Evolutionary conservation across 2,888 invertebrate species (phyloP).

Genomic region (Cheilosia soror): DNA sequence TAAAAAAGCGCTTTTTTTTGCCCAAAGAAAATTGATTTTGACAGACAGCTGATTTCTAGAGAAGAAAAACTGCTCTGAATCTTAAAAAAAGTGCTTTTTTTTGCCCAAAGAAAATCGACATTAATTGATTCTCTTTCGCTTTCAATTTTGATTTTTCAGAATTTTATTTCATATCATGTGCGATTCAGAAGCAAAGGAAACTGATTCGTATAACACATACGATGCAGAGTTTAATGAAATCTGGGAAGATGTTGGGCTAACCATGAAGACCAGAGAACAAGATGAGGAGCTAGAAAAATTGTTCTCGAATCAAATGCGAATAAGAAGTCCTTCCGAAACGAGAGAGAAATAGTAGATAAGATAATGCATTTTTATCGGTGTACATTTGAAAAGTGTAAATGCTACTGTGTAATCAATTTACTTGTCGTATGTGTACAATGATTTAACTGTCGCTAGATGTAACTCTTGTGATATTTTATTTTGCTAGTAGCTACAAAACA

Average conservation of each 20-base stretch:
- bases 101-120: too few relatives aligned
- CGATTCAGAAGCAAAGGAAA: slow-evolving; percentile 44
- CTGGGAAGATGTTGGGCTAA: slow-evolving; percentile 57
- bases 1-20: too few relatives aligned
- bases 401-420: background rate
- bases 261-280: slow-evolving; percentile 29
- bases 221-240: slow-evolving; percentile 67
- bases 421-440: too few relatives aligned
- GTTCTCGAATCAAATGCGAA: slow-evolving; percentile 46
- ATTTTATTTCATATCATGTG: slow-evolving; percentile 59
- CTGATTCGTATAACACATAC: slow-evolving; percentile 36
- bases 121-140: slow-evolving; percentile 26
- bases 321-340: slow-evolving; percentile 15
- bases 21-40: too few relatives aligned
- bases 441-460: too few relatives aligned
- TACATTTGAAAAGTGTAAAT: background rate
- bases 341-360: slow-evolving; percentile 17
- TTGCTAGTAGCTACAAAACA: too few relatives aligned
- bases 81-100: too few relatives aligned
- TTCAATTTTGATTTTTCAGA: slow-evolving; percentile 18
- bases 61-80: too few relatives aligned
- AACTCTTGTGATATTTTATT: too few relatives aligned
- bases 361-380: too few relatives aligned
- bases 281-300: slow-evolving; percentile 51
- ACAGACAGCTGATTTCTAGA: too few relatives aligned